Conservation (phyloP, 1,140 invertebrate species). For the Drosophila ananassae region DNA sequence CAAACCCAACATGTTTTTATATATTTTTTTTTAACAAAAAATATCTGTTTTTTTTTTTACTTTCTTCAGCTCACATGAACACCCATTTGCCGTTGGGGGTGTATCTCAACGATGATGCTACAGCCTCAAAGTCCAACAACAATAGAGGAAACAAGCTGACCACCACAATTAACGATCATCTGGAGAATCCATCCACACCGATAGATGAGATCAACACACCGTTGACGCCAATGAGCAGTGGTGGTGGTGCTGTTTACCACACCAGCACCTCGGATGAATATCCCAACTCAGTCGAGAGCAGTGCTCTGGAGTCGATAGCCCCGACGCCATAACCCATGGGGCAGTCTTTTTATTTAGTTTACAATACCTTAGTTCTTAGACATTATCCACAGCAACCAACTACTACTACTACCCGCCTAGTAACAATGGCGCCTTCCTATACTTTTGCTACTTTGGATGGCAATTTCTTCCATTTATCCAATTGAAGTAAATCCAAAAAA, state of each 20-base stretch:
- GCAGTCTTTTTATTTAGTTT: slow-evolving; percentile 65
- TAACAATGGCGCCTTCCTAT: slow-evolving; percentile 49
- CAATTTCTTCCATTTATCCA: slow-evolving; percentile 62
- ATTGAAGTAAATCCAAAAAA: slow-evolving; percentile 24
- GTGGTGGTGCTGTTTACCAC: slow-evolving; percentile 16
- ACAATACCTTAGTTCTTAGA: slow-evolving; percentile 45
- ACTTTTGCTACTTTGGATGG: slow-evolving; percentile 47
- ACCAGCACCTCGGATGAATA: slow-evolving; percentile 44
- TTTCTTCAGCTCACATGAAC: slow-evolving; percentile 64
- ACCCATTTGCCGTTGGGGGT: slow-evolving; percentile 64
- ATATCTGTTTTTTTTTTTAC: slow-evolving; percentile 2
- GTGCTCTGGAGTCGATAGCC: slow-evolving; percentile 46
- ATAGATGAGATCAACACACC: slow-evolving; percentile 17
- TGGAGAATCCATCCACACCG: slow-evolving; percentile 22
- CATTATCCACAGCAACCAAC: slow-evolving; percentile 2
- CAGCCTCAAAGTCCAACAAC: slow-evolving; percentile 18
- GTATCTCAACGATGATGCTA: slow-evolving; percentile 42
- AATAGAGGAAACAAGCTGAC: slow-evolving; percentile 8
- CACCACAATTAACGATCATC: neutral
- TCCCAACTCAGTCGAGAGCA: slow-evolving; percentile 63
- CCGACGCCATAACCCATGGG: slow-evolving; percentile 59
- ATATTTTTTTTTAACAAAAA: neutral
- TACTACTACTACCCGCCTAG: slow-evolving; percentile 26
- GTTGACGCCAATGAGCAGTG: slow-evolving; percentile 31
- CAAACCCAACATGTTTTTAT: neutral